phyloP scores from a whole-genome alignment of 1,140 invertebrate species.

The Druon quercuslanigerum region DNA sequence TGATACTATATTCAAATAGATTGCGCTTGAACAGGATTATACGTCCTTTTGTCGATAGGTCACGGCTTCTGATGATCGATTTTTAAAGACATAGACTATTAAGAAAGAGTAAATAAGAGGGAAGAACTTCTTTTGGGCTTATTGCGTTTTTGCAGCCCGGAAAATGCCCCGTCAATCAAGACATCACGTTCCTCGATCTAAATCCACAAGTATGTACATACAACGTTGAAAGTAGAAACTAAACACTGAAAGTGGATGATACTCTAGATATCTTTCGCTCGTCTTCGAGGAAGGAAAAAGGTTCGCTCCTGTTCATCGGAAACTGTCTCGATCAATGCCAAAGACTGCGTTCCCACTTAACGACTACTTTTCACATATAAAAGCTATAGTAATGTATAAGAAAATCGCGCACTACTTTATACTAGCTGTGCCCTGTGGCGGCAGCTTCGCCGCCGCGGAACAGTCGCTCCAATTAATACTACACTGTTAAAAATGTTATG shows the following conservation, averaged over 20 bases:
- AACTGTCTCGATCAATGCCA: conserved; percentile 11
- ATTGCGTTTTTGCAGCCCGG: not conserved
- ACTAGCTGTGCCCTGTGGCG: too few relatives aligned
- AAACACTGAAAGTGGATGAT: conserved; percentile 22
- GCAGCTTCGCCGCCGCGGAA: too few relatives aligned
- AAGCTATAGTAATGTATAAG: not conserved
- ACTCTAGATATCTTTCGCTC: conserved; percentile 12
- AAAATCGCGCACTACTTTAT: not conserved
- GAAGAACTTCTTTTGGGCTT: not conserved
- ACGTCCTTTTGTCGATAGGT: too few relatives aligned
- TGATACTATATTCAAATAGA: too few relatives aligned
- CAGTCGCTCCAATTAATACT: too few relatives aligned
- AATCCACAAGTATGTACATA: not conserved
- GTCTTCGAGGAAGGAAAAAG: conserved; percentile 1
- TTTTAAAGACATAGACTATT: too few relatives aligned
- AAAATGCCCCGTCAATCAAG: conserved; percentile 3
- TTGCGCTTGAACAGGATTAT: too few relatives aligned
- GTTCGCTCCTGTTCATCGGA: conserved; percentile 13
- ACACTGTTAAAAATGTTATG: too few relatives aligned
- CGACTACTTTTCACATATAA: not conserved
- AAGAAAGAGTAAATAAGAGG: too few relatives aligned
- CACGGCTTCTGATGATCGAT: too few relatives aligned
- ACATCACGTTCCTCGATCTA: not conserved
- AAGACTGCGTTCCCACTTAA: conserved; percentile 12
- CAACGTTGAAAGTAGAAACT: conserved; percentile 12